Evolutionary conservation across 2,797 vertebrate genomes (phyloP).

Genomic region (Artibeus lituratus): DNA sequence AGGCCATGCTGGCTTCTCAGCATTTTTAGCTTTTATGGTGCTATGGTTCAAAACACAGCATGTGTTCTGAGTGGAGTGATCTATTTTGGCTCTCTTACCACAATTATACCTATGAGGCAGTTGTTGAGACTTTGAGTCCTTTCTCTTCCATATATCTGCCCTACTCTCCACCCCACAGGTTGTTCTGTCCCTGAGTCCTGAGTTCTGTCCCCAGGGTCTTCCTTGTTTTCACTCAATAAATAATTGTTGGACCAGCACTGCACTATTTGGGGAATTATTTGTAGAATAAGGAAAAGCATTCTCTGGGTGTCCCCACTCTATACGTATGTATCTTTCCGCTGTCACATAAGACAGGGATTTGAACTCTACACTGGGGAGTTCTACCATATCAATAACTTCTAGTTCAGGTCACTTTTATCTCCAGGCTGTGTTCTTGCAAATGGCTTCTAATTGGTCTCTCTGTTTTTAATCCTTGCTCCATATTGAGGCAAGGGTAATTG

Average conservation of each 20-base stretch:
- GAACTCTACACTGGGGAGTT: slow-evolving; percentile 44
- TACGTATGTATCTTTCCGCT: not conserved
- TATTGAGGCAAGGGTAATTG: not conserved
- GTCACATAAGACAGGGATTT: not conserved
- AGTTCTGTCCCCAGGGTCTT: not conserved
- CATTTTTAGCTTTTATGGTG: not conserved
- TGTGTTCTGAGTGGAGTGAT: not conserved
- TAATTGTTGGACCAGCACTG: not conserved
- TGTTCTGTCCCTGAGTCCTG: not conserved
- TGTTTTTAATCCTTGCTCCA: not conserved
- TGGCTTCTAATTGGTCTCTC: not conserved
- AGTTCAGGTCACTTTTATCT: not conserved
- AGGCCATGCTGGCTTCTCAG: not conserved
- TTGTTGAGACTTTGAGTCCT: not conserved
- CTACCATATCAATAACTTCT: not conserved
- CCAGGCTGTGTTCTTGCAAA: not conserved
- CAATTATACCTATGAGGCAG: not conserved
- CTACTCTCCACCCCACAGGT: not conserved
- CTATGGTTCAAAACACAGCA: not conserved
- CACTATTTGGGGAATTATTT: not conserved
- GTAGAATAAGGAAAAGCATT: slow-evolving; percentile 34
- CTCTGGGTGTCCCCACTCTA: not conserved
- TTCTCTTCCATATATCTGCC: not conserved
- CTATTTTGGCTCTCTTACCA: not conserved
- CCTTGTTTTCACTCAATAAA: not conserved